phyloP scores from a whole-genome alignment of 2,888 invertebrate genomes.

The Thalpophila matura region DNA sequence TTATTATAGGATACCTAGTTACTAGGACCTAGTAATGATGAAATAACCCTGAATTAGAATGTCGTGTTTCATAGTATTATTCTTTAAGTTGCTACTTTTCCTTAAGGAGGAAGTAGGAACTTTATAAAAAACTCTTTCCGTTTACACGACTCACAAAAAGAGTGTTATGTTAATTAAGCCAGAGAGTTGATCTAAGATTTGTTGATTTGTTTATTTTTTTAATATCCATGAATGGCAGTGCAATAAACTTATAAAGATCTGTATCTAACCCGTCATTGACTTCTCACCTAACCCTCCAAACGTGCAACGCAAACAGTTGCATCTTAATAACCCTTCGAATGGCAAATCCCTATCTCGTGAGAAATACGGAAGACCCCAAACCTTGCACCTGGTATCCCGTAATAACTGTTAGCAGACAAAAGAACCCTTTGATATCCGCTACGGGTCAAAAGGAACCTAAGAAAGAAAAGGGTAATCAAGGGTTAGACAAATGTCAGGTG shows the following conservation, averaged over 20 bases:
- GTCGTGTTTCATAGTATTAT: no score
- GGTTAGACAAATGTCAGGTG: slow-evolving; percentile 85
- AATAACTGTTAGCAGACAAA: slow-evolving; percentile 85
- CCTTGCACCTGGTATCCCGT: slow-evolving; percentile 83
- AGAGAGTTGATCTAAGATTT: no score
- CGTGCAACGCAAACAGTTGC: slow-evolving; percentile 74
- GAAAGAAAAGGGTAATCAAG: slow-evolving; percentile 81
- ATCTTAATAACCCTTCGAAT: slow-evolving; percentile 69
- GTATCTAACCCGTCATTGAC: slow-evolving; percentile 62
- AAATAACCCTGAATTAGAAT: no score
- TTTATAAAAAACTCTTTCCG: no score
- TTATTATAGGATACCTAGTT: no score
- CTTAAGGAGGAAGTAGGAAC: no score
- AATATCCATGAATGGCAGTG: slow-evolving; percentile 4
- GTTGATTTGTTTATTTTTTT: no score
- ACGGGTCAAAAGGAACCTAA: slow-evolving; percentile 76
- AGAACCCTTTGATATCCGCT: slow-evolving; percentile 84
- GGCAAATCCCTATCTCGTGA: slow-evolving; percentile 83
- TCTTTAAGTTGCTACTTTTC: no score
- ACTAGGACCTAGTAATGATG: no score
- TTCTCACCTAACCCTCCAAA: slow-evolving; percentile 58
- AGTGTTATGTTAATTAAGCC: no score
- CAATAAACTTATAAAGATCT: slow-evolving; percentile 49
- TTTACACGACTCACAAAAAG: no score
- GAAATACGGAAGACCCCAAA: slow-evolving; percentile 80